Evolutionary conservation across 2,113 vertebrate genomes (phyloP).

Genomic region (Phrynosoma blainvillii): DNA sequence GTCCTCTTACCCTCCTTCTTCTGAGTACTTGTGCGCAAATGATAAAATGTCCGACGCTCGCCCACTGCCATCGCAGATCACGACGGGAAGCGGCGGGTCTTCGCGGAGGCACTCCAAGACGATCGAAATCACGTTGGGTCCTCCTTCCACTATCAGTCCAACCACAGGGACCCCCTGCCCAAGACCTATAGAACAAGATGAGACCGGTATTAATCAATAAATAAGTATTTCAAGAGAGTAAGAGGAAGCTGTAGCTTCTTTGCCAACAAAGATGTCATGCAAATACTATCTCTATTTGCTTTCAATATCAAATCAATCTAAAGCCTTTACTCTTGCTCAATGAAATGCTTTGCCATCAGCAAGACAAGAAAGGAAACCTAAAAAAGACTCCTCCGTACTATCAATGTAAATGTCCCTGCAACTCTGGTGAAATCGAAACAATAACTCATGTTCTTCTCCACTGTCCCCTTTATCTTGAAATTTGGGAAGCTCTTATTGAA

Average conservation of each 20-base stretch:
- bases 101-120: constrained; percentile 92
- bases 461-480: no score
- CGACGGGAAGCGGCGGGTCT: constrained; percentile 95
- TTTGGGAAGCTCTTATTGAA: no score
- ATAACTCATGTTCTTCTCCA: no score
- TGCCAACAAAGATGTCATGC: not conserved
- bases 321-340: no score
- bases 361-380: no score
- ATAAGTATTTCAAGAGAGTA: not conserved
- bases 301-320: no score
- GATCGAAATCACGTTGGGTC: constrained; percentile 94
- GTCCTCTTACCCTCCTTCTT: constrained; percentile 90
- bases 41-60: constrained; percentile 94
- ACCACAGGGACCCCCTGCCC: constrained; percentile 96
- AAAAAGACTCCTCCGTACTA: no score
- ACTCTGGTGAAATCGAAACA: no score
- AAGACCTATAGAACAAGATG: constrained; percentile 81
- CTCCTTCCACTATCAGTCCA: constrained; percentile 94
- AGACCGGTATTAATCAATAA: not conserved
- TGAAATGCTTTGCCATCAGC: no score
- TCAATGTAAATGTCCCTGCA: no score
- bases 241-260: not conserved
- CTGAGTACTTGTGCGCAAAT: constrained; percentile 95
- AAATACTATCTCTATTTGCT: no score
- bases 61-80: constrained; percentile 95